These are phyloP conservation scores for Drosophila arizonae DNA, from an alignment of 1,140 invertebrate genomes.

Conservation along the genomic window DNA sequence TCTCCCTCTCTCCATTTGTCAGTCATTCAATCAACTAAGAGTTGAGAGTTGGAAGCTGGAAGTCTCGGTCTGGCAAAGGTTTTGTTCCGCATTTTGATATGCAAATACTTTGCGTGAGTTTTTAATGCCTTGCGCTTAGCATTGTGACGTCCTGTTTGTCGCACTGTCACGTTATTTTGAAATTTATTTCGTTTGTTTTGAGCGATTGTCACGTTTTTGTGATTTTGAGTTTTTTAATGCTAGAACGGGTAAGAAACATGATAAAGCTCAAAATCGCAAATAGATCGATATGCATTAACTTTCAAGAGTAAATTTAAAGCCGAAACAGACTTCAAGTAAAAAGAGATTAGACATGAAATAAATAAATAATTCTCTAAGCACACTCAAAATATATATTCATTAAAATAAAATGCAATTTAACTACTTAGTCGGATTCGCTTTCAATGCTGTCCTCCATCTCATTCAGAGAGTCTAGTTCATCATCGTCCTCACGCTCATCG, in stretches of 20 bases:
- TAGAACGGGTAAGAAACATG: conserved; percentile 10
- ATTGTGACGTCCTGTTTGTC: conserved; percentile 41
- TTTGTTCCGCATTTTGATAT: conserved; percentile 56
- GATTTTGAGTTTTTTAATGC: conserved; percentile 55
- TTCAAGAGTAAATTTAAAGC: not conserved
- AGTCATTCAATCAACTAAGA: conserved; percentile 62
- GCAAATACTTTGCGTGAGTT: conserved; percentile 64
- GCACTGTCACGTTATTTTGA: conserved; percentile 59
- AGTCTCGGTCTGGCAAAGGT: conserved; percentile 4
- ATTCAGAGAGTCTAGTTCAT: not conserved
- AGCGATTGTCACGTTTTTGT: conserved; percentile 69
- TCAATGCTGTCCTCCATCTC: conserved; percentile 2
- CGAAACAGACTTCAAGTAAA: not conserved
- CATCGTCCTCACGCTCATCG: conserved; percentile 14
- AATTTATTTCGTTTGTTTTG: conserved; percentile 69
- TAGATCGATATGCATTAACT: not conserved
- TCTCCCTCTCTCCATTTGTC: conserved; percentile 45
- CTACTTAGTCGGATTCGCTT: conserved; percentile 40
- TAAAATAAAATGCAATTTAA: not conserved
- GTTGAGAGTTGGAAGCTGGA: conserved; percentile 6
- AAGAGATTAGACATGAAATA: not conserved
- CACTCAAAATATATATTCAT: not conserved
- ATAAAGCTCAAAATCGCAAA: conserved; percentile 6
- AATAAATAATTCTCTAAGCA: not conserved
- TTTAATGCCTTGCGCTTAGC: conserved; percentile 45